A percentile compares a stretch with the other conserved stretches of the same genome.
Conservation (phyloP, 2,797 vertebrate species). For the Megaceryle alcyon region DNA sequence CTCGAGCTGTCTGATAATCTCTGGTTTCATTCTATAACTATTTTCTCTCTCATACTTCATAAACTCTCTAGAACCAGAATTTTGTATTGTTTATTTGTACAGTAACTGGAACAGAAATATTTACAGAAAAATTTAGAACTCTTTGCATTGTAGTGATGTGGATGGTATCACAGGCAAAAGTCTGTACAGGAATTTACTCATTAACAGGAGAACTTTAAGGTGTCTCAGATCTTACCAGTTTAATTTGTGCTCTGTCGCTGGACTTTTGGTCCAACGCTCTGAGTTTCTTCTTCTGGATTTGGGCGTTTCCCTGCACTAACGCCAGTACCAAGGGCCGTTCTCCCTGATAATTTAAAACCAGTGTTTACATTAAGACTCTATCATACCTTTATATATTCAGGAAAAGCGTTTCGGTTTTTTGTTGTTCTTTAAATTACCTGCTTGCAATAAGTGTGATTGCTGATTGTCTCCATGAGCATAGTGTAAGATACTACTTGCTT, state of each 20-base stretch:
- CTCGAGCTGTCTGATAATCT: neutral
- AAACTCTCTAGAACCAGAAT: neutral
- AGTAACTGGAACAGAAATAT: neutral
- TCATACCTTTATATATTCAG: neutral
- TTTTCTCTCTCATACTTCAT: neutral
- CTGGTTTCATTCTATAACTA: neutral
- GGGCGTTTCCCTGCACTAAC: conserved; percentile 82
- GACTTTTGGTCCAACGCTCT: conserved; percentile 80
- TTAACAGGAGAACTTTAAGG: neutral
- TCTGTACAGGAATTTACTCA: neutral
- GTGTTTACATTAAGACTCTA: conserved; percentile 43
- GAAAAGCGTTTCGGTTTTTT: neutral
- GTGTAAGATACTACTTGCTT: conserved; percentile 80
- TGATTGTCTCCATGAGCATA: conserved; percentile 79
- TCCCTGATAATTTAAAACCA: conserved; percentile 77
- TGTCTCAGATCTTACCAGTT: conserved; percentile 72
- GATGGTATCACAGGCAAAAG: neutral
- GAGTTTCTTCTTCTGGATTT: conserved; percentile 80
- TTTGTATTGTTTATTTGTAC: neutral
- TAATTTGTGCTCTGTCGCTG: conserved; percentile 84
- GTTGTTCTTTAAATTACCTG: conserved; percentile 75
- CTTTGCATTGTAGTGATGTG: neutral
- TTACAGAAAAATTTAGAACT: neutral
- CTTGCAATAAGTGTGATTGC: conserved; percentile 76
- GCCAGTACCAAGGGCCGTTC: conserved; percentile 69